These are phyloP conservation scores for Melanostigma gelatinosum DNA, from an alignment of 2,113 vertebrate genomes.

Conservation along the genomic window DNA sequence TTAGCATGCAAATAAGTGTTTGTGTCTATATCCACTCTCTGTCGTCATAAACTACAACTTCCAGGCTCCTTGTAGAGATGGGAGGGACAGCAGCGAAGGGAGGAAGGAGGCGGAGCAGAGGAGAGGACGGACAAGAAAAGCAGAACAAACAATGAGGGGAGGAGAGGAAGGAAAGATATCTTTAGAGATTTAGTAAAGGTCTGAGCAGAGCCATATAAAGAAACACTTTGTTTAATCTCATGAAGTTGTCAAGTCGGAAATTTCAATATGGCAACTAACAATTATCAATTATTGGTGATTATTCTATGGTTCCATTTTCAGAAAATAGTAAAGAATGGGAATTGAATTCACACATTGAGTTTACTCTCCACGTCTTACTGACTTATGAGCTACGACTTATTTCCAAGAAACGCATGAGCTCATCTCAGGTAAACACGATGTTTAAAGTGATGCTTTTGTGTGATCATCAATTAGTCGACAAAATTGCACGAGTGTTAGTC, in stretches of 20 bases:
- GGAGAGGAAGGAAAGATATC: constrained; percentile 41
- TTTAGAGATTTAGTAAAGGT: constrained; percentile 44
- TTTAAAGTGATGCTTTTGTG: too few relatives aligned
- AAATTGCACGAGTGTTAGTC: too few relatives aligned
- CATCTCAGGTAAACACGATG: too few relatives aligned
- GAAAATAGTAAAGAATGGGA: background rate
- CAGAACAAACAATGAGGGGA: constrained; percentile 39
- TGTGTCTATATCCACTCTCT: background rate
- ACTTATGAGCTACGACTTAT: too few relatives aligned
- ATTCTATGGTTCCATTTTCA: background rate
- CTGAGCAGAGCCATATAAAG: background rate
- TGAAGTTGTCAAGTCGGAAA: background rate
- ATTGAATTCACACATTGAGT: too few relatives aligned
- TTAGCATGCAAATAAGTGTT: background rate
- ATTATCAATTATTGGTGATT: background rate
- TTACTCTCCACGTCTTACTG: too few relatives aligned
- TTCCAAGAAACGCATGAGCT: too few relatives aligned
- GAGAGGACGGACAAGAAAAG: constrained; percentile 25
- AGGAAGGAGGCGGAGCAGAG: constrained; percentile 8
- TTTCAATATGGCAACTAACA: background rate
- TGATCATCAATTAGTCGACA: too few relatives aligned
- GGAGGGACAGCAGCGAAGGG: background rate
- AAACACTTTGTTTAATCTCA: background rate
- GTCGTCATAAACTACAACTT: background rate
- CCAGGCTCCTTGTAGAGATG: background rate